These are phyloP conservation scores for Druceiella hillmani DNA, from an alignment of 2,888 invertebrate species.

Conservation along the genomic window DNA sequence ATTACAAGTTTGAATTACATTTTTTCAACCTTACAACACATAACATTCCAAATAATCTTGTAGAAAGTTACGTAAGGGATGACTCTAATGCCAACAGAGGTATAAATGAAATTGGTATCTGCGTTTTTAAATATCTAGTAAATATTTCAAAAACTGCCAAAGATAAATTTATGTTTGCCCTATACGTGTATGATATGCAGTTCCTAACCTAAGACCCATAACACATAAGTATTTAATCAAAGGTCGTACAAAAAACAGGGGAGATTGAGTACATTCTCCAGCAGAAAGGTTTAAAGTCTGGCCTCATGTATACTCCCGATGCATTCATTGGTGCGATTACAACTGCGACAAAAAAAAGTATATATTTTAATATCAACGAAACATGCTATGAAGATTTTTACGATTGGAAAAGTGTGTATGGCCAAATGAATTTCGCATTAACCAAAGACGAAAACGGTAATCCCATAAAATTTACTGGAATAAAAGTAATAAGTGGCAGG, in stretches of 20 bases:
- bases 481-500: too few species aligned
- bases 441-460: too few species aligned
- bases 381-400: slow-evolving; percentile 21
- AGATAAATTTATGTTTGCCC: slow-evolving; percentile 21
- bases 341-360: slow-evolving; percentile 14
- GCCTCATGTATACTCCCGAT: slow-evolving; percentile 15
- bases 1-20: slow-evolving; percentile 28
- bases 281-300: slow-evolving; percentile 16
- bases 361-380: slow-evolving; percentile 14
- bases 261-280: slow-evolving; percentile 21
- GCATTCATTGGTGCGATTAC: slow-evolving; percentile 15
- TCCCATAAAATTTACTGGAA: too few species aligned
- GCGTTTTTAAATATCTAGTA: slow-evolving; percentile 28
- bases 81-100: slow-evolving; percentile 29
- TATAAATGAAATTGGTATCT: slow-evolving; percentile 29
- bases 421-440: too few species aligned
- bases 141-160: slow-evolving; percentile 15
- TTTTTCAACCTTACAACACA: slow-evolving; percentile 28
- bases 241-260: slow-evolving; percentile 24
- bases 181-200: slow-evolving; percentile 17
- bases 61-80: slow-evolving; percentile 30
- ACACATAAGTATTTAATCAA: slow-evolving; percentile 24
- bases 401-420: too few species aligned
- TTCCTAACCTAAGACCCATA: slow-evolving; percentile 8
- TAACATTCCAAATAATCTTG: slow-evolving; percentile 23